Conservation (phyloP, 2,113 vertebrate species). For the Microcebus murinus region DNA sequence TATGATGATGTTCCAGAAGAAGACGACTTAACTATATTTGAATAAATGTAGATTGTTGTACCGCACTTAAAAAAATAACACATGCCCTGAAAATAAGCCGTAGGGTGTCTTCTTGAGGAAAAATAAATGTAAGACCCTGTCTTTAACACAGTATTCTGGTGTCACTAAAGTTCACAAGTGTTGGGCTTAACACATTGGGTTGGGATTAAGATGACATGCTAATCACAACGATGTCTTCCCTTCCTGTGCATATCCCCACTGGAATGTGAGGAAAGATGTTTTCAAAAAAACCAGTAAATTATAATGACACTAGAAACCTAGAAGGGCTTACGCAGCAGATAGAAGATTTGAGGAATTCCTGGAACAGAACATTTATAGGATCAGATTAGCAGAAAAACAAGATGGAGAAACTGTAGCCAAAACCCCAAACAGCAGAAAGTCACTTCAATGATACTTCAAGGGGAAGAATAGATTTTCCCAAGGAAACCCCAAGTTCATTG, state of each 20-base stretch:
- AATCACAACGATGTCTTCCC: background rate
- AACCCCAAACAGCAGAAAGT: background rate
- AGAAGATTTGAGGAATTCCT: slow-evolving; percentile 36
- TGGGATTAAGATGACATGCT: background rate
- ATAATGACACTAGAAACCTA: slow-evolving; percentile 20
- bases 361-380: background rate
- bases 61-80: too few relatives aligned
- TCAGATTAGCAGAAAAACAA: slow-evolving; percentile 3
- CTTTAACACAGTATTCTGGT: background rate
- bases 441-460: background rate
- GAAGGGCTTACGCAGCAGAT: background rate
- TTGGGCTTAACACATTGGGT: background rate
- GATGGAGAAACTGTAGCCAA: background rate
- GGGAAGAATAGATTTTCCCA: background rate
- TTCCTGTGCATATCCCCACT: background rate
- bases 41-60: too few relatives aligned
- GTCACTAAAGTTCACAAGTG: background rate
- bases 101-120: too few relatives aligned
- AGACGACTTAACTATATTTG: too few relatives aligned
- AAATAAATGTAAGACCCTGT: too few relatives aligned
- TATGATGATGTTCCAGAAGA: too few relatives aligned
- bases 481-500: background rate
- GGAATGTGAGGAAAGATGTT: slow-evolving; percentile 14
- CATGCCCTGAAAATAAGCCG: too few relatives aligned
- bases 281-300: background rate